Evolutionary conservation across 2,797 vertebrate genomes (phyloP), one percentile per base, ranked within the genome.

Genomic region (Helarctos malayanus): DNA sequence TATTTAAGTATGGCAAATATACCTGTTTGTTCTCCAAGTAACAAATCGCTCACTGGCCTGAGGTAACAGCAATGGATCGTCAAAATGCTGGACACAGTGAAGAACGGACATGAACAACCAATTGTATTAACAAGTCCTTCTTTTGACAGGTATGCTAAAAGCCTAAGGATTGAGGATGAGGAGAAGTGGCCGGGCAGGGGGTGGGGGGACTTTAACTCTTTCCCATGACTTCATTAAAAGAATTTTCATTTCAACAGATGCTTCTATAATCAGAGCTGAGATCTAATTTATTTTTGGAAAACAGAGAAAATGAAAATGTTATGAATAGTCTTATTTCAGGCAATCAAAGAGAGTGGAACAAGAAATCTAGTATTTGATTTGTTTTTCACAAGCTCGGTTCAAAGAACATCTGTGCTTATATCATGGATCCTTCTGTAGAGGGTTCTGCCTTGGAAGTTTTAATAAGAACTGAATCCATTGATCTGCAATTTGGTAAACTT

Each of bases 331-430:
- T 97, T 98, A 86, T 98, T 97, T 78, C 61, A 96, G 75, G 92
- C 57, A 97, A 97, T 93, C 96, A 98, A 98, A 98, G 61, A 89
- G 52, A 98, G 27, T 52, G 65, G 82, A 97, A 96, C 81, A 94
- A 95, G 89, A 98, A 98, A 96, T 96, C 54, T 83, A 96, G 56
- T 90, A 97, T 98, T 96, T 97, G 95, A 98, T 97, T 91, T 98
- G 97, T 98, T 98, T 98, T 98, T 97, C 86, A 96, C 65, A 97
- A 93, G 71, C 5, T 47, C 0, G 0, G 49, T 95, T 98, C 96
- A 96, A 97, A 98, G 97, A 97, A 96, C 75, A 89, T 94, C 91
- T 96, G 75, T 85, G 75, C 41, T 88, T 93, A 88, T 35, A 56
- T 80, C 95, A 95, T 23, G 94, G 57, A 96, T 89, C 63, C 1